phyloP scores from a whole-genome alignment of 2,888 invertebrate genomes.

The Diplolepis rosae region DNA sequence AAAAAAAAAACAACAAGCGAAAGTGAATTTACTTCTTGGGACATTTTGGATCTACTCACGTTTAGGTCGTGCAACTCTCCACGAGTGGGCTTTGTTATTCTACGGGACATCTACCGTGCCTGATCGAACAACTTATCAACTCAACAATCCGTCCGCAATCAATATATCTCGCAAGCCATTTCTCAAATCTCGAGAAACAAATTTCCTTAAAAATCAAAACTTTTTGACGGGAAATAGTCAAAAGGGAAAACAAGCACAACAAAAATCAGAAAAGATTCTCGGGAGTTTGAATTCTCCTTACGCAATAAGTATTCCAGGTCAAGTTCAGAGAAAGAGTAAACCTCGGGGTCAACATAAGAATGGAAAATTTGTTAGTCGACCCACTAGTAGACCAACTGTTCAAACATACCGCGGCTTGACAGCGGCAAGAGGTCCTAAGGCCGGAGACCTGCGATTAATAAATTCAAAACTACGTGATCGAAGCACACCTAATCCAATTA shows the following conservation, averaged over 20 bases:
- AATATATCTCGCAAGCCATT: constrained; percentile 61
- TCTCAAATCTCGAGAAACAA: constrained; percentile 63
- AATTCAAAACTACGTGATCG: constrained; percentile 60
- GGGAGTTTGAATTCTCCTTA: constrained; percentile 66
- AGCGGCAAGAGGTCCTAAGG: constrained; percentile 62
- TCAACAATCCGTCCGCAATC: constrained; percentile 63
- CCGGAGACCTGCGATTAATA: constrained; percentile 54
- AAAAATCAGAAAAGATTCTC: constrained; percentile 76
- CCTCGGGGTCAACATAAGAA: constrained; percentile 67
- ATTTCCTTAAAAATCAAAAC: constrained; percentile 59
- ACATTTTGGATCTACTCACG: not conserved
- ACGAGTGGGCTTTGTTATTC: constrained; percentile 94
- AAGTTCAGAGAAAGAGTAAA: constrained; percentile 63
- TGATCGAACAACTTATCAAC: constrained; percentile 66
- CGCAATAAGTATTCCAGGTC: constrained; percentile 57
- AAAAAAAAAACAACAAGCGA: too few species aligned
- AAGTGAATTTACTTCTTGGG: not conserved
- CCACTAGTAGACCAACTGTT: constrained; percentile 73
- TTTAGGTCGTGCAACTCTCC: constrained; percentile 88
- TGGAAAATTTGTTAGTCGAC: constrained; percentile 65
- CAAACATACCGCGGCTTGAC: constrained; percentile 76
- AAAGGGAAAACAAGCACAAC: constrained; percentile 66
- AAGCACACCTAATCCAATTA: constrained; percentile 45
- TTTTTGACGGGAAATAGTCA: constrained; percentile 49
- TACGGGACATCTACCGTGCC: constrained; percentile 86